Base-by-base conservation (phyloP, 2,797 vertebrate species). In the Apogon talboti region DNA sequence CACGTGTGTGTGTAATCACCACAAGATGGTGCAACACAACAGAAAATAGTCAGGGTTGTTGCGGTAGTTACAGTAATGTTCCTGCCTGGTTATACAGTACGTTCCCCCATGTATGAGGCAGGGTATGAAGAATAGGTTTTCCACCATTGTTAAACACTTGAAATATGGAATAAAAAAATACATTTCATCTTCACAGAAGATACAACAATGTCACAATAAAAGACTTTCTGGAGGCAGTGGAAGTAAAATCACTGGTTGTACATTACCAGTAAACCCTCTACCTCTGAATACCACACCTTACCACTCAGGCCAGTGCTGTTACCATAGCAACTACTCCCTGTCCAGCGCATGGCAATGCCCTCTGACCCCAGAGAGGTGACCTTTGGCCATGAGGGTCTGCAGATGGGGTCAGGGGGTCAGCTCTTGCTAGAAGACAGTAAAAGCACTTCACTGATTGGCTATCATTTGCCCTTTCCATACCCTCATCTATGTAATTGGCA, bases 381-480 rank as follows among this genome's bases (percentile, higher is more conserved):
- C 90, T 89, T 82, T 93, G 88, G 79, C 91, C 84, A n/a, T 3
- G 8, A 49, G 82, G 86, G 85, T 86, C 87, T 84, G 77, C 41
- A 52, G 66, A 81, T 14, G 11, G 73, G 92, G 89, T 91, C 82
- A 81, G 12, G 30, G 76, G 92, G 91, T 93, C 88, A 91, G 66
- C 43, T 63, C 74, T 87, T 66, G 86, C 90, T 78, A 53, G 87
- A 93, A 85, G 88, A 87, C 84, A 80, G 83, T 84, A 81, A 83
- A 84, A 90, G 85, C 85, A 93, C 91, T 94, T 87, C 83, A 77
- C 86, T 92, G 93, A 94, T 93, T 94, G 92, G 92, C 87, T 84
- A 90, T 93, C 61, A 89, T 89, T 89, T 86, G 86, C 87, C 90
- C 91, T 91, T 77, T 72, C 83, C 74, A 60, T 86, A 82, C 80